phyloP scores from a whole-genome alignment of 2,113 vertebrate species.

The Empidonax alnorum region DNA sequence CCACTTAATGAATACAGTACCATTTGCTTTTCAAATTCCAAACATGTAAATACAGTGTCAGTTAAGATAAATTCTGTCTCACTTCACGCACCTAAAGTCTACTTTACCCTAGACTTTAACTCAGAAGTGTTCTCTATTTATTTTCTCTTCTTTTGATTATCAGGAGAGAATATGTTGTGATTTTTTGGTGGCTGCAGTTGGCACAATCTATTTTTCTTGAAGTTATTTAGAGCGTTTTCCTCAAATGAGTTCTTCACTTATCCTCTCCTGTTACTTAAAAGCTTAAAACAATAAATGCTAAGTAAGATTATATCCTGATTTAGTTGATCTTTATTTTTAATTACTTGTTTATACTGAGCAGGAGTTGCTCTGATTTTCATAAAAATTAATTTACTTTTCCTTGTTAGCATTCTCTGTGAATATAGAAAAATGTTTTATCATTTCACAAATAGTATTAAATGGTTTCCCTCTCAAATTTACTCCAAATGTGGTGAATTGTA shows the following conservation, averaged over 20 bases:
- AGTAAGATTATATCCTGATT: not conserved
- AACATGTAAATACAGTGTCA: not conserved
- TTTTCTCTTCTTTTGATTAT: not conserved
- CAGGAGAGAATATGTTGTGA: not conserved
- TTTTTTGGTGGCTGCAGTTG: not conserved
- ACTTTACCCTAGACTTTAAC: not conserved
- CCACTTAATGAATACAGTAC: not conserved
- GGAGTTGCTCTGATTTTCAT: not conserved
- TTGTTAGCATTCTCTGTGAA: not conserved
- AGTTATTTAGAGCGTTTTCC: not conserved
- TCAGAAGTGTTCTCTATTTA: not conserved
- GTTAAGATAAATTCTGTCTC: not conserved
- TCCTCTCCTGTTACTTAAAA: not conserved
- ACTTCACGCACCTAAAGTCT: not conserved
- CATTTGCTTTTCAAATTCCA: not conserved
- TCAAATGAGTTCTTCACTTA: not conserved
- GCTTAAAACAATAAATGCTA: not conserved
- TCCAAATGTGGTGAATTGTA: not conserved
- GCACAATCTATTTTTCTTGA: not conserved
- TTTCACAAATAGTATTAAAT: not conserved
- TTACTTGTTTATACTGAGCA: not conserved
- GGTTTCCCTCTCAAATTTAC: not conserved
- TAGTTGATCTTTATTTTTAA: not conserved
- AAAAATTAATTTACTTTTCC: not conserved
- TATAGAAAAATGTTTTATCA: not conserved